Percentiles rank a stretch among this genome's conserved stretches.
These are phyloP conservation scores for Sandelia bainsii DNA, from an alignment of 2,797 vertebrate species.

Conservation along the genomic window DNA sequence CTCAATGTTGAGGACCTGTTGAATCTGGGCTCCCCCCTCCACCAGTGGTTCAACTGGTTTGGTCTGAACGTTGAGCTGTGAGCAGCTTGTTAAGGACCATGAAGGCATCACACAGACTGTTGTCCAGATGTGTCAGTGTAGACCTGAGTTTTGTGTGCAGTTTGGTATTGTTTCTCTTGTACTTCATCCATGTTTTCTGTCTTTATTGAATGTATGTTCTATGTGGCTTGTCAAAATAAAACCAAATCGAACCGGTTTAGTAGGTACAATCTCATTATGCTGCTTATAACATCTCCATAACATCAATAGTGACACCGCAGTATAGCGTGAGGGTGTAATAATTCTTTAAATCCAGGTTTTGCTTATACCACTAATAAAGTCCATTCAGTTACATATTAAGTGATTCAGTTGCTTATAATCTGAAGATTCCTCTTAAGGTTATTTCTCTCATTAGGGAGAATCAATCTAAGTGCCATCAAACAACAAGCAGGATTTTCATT, in stretches of 20 bases:
- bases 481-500: background rate
- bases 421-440: background rate
- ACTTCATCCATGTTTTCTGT: background rate
- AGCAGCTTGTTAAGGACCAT: constrained; percentile 82
- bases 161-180: no score
- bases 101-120: background rate
- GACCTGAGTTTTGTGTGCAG: no score
- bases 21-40: constrained; percentile 93
- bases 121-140: background rate
- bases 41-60: constrained; percentile 91
- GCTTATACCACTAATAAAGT: no score
- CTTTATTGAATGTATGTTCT: no score
- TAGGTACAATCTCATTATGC: no score
- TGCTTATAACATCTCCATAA: background rate
- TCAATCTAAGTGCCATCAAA: background rate
- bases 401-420: background rate
- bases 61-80: constrained; percentile 93
- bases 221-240: background rate
- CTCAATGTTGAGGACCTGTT: constrained; percentile 95
- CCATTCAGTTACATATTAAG: no score
- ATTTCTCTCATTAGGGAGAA: no score
- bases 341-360: no score
- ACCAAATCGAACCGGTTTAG: no score
- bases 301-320: no score
- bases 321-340: no score